Evolutionary conservation across 2,113 vertebrate species (phyloP).

Genomic region (Limanda limanda): DNA sequence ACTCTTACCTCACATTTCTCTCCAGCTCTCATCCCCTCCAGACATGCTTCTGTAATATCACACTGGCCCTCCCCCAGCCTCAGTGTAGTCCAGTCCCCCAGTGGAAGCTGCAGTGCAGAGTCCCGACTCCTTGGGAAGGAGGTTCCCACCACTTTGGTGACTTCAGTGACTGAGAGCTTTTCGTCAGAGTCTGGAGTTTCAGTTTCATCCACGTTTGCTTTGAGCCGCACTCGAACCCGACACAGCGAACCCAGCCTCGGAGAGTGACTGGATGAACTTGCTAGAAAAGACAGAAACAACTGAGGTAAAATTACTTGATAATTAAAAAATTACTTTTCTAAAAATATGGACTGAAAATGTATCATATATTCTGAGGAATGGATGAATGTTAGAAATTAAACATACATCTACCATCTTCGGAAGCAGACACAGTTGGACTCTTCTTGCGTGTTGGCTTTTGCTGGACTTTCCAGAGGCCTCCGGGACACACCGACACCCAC

Average conservation of each 20-base stretch:
- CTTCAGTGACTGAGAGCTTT: not conserved
- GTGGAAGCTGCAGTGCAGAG: conserved; percentile 78
- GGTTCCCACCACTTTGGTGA: conserved; percentile 6
- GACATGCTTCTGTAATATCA: conserved; percentile 85
- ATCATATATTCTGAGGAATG: not conserved
- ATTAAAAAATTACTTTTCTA: not conserved
- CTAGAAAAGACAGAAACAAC: conserved; percentile 27
- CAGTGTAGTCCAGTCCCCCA: conserved; percentile 79
- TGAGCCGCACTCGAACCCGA: conserved; percentile 72
- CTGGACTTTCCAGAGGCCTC: conserved; percentile 76
- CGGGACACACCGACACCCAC: conserved; percentile 80
- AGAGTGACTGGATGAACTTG: conserved; percentile 51
- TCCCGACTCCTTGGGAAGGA: conserved; percentile 61
- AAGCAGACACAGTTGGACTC: conserved; percentile 25
- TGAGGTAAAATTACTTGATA: not conserved
- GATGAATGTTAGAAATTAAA: not conserved
- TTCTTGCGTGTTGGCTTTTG: conserved; percentile 48
- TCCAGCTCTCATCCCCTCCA: conserved; percentile 87
- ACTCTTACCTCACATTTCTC: conserved; percentile 81
- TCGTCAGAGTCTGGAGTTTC: conserved; percentile 13
- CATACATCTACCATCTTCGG: conserved; percentile 31
- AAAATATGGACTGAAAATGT: not conserved
- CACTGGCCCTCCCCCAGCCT: conserved; percentile 85
- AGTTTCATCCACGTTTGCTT: conserved; percentile 20
- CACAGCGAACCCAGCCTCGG: conserved; percentile 86